Conservation (phyloP, 2,113 vertebrate species). For the Mionectes macconnelli region DNA sequence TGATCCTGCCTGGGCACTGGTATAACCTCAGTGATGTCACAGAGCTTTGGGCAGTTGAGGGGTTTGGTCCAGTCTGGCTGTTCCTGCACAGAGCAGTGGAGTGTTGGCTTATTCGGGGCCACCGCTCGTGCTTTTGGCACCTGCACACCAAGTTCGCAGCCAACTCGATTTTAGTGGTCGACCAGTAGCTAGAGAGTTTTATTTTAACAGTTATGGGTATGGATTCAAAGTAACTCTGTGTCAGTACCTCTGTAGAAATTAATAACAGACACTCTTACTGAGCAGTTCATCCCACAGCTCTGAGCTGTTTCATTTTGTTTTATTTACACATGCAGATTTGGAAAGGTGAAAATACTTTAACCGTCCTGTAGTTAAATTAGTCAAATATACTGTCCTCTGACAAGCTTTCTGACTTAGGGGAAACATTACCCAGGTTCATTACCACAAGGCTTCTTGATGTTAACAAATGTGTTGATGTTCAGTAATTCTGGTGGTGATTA, state of each 20-base stretch:
- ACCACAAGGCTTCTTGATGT: constrained; percentile 40
- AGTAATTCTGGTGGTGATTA: constrained; percentile 66
- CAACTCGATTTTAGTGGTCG: background rate
- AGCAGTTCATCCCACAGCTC: background rate
- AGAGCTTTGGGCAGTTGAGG: background rate
- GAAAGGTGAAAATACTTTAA: constrained; percentile 48
- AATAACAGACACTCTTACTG: constrained; percentile 34
- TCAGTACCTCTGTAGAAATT: constrained; percentile 35
- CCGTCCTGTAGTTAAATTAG: constrained; percentile 19
- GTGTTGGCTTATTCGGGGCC: background rate
- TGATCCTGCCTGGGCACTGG: background rate
- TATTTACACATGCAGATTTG: background rate
- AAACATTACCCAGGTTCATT: constrained; percentile 58
- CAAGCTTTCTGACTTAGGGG: constrained; percentile 30
- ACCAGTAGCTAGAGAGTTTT: background rate
- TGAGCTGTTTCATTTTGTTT: constrained; percentile 11
- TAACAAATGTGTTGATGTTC: constrained; percentile 61
- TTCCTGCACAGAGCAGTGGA: background rate
- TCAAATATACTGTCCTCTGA: constrained; percentile 45
- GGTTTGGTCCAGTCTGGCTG: background rate
- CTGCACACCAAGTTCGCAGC: background rate
- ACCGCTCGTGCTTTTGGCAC: background rate
- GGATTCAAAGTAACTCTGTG: constrained; percentile 39
- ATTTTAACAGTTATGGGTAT: background rate
- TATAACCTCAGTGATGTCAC: background rate